Evolutionary conservation across 2,113 vertebrate genomes (phyloP).

Genomic region (Zosterops borbonicus): DNA sequence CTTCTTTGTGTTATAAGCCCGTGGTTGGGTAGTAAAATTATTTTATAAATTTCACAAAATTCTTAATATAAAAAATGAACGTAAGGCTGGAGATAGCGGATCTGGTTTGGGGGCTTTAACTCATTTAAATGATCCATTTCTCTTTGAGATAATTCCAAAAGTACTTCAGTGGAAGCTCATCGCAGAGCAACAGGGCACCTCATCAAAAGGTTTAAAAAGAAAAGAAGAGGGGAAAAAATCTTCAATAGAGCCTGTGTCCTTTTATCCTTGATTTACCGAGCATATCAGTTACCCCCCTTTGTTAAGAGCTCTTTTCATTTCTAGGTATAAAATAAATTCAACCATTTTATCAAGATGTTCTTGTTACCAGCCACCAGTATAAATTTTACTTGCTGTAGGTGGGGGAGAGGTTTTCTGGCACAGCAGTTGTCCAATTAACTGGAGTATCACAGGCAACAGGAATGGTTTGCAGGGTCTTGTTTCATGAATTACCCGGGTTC

Average conservation of each 20-base stretch:
- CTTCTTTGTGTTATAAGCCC: background rate
- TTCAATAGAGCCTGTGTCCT: constrained; percentile 61
- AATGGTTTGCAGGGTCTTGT: background rate
- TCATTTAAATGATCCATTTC: constrained; percentile 62
- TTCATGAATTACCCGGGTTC: constrained; percentile 20
- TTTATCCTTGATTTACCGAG: constrained; percentile 68
- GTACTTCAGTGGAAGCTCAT: constrained; percentile 56
- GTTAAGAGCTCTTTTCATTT: constrained; percentile 68
- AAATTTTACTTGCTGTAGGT: constrained; percentile 59
- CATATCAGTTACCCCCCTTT: constrained; percentile 66
- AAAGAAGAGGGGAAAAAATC: constrained; percentile 40
- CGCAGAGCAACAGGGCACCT: constrained; percentile 63
- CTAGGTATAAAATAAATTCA: constrained; percentile 67
- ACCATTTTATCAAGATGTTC: constrained; percentile 68
- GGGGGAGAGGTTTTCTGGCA: constrained; percentile 48
- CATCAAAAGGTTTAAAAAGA: constrained; percentile 61
- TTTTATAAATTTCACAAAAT: constrained; percentile 43
- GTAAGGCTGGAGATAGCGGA: background rate
- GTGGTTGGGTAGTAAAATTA: background rate
- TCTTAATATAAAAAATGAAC: constrained; percentile 1
- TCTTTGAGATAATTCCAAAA: constrained; percentile 62
- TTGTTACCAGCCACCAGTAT: constrained; percentile 65
- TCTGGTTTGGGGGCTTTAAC: constrained; percentile 50
- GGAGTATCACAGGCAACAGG: constrained; percentile 40
- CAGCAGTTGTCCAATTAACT: constrained; percentile 71